Percentiles rank a stretch among this genome's conserved stretches.
These are phyloP conservation scores for Colinus virginianus DNA, from an alignment of 2,113 vertebrate species.

Conservation along the genomic window DNA sequence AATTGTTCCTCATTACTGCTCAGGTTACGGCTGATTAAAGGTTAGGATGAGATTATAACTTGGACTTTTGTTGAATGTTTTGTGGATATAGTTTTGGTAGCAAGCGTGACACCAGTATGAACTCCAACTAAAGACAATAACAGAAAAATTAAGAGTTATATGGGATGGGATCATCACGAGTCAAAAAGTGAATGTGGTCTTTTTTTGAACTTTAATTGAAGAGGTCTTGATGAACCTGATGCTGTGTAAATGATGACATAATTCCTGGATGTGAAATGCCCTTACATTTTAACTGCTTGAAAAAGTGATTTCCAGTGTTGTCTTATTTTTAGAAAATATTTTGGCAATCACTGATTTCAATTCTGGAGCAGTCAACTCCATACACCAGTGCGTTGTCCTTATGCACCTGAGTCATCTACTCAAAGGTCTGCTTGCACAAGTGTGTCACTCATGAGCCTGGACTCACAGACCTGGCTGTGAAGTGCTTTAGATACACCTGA, in stretches of 20 bases:
- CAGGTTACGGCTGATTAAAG: constrained; percentile 74
- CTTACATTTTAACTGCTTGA: not conserved
- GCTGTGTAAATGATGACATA: not conserved
- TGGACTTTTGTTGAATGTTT: constrained; percentile 31
- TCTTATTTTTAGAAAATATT: not conserved
- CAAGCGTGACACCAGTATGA: not conserved
- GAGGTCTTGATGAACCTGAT: not conserved
- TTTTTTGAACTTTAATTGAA: not conserved
- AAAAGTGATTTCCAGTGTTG: not conserved
- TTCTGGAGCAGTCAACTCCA: not conserved
- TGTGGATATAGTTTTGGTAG: not conserved
- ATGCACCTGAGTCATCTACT: not conserved
- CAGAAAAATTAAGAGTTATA: not conserved
- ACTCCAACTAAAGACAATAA: not conserved
- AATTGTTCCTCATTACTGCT: constrained; percentile 82
- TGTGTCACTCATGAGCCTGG: not conserved
- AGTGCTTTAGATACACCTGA: not conserved
- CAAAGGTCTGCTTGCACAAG: not conserved
- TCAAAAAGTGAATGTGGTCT: not conserved
- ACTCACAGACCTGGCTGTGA: not conserved
- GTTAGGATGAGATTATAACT: constrained; percentile 47
- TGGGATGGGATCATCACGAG: not conserved
- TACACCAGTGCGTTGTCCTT: not conserved
- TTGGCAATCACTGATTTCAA: not conserved
- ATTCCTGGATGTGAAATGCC: not conserved